A percentile compares a stretch with the other conserved stretches of the same genome.
Evolutionary conservation across 2,797 vertebrate genomes (phyloP).

Genomic region (Myotis daubentonii): DNA sequence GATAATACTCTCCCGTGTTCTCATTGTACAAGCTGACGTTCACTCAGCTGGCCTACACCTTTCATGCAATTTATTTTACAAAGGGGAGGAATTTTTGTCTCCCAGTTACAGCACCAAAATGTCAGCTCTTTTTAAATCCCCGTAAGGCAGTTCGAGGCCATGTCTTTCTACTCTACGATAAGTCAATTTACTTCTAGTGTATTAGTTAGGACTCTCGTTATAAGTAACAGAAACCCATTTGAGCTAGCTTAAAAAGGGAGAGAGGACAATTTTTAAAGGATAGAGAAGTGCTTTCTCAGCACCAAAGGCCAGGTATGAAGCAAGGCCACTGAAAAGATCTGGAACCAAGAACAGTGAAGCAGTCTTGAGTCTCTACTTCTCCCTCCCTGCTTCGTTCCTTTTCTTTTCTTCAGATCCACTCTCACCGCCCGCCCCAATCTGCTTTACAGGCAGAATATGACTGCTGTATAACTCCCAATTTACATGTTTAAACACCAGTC

Average conservation of each 20-base stretch:
- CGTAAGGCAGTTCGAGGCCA: neutral
- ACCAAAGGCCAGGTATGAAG: neutral
- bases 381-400: neutral
- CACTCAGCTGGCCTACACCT: neutral
- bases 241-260: neutral
- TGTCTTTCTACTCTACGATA: neutral
- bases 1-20: slow-evolving; percentile 6
- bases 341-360: neutral
- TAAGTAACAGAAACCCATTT: slow-evolving; percentile 3
- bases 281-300: neutral
- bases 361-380: neutral
- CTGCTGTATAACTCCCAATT: neutral
- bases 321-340: neutral
- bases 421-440: neutral
- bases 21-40: neutral
- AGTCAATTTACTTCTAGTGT: neutral
- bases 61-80: slow-evolving; percentile 28
- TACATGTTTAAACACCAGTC: slow-evolving; percentile 35
- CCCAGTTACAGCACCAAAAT: neutral
- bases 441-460: neutral
- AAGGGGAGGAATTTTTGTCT: neutral
- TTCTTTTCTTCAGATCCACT: neutral
- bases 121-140: slow-evolving; percentile 17
- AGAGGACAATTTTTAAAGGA: neutral
- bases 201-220: neutral